phyloP scores from a whole-genome alignment of 1,140 invertebrate genomes.

The Triops cancriformis region DNA sequence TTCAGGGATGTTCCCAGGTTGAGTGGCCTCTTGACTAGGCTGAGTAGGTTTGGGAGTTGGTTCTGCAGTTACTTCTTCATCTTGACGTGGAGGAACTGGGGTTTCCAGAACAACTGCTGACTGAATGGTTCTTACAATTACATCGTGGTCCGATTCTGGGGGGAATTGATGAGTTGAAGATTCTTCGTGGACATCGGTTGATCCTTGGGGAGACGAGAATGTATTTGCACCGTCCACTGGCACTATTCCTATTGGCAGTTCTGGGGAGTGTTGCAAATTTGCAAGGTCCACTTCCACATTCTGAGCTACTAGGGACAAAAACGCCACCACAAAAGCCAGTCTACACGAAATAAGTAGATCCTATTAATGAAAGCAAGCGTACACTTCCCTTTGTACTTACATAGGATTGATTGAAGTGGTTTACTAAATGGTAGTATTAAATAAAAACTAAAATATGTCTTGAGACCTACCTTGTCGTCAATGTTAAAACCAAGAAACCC shows the following conservation, averaged over 20 bases:
- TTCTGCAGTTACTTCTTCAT: neutral
- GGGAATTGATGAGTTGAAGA: neutral
- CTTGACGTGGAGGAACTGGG: neutral
- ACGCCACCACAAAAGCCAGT: neutral
- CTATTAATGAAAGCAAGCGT: neutral
- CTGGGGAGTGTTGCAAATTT: neutral
- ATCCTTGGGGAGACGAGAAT: neutral
- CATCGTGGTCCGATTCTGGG: neutral
- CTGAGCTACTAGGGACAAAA: neutral
- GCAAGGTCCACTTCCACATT: neutral
- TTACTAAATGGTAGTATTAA: neutral
- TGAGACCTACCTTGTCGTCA: slow-evolving; percentile 1
- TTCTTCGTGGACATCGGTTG: neutral
- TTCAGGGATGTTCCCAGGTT: neutral
- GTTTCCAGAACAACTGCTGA: neutral
- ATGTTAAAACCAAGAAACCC: neutral
- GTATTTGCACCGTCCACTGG: neutral
- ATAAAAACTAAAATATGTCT: neutral
- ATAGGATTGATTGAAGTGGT: neutral
- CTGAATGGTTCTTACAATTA: neutral
- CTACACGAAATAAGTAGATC: neutral
- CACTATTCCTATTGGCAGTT: neutral
- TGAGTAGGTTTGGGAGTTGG: neutral
- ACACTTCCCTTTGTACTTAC: neutral
- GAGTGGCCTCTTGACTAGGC: neutral